Evolutionary conservation across 1,140 invertebrate species (phyloP).

Genomic region (Pogonomyrmex barbatus): DNA sequence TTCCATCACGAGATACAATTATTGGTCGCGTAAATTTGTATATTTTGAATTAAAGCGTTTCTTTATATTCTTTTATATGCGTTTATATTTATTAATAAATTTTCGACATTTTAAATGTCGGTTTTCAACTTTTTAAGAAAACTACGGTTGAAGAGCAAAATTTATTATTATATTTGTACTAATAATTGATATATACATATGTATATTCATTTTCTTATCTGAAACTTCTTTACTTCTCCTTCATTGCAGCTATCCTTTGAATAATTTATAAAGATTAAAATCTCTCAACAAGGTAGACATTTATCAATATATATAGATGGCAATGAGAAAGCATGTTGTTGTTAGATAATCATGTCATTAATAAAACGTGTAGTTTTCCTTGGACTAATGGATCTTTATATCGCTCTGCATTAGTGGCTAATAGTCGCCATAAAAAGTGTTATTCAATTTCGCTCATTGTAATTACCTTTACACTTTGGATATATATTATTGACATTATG

Average conservation of each 20-base stretch:
- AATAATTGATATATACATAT: background rate
- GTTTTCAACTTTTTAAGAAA: background rate
- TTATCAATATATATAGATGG: constrained; percentile 23
- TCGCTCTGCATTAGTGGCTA: background rate
- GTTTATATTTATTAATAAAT: background rate
- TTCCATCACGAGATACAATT: background rate
- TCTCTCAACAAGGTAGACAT: background rate
- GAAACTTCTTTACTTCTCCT: background rate
- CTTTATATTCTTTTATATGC: background rate
- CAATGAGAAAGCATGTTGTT: constrained; percentile 13
- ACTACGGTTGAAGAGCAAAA: background rate
- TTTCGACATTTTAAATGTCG: background rate
- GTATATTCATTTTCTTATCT: background rate
- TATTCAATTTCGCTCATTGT: constrained; percentile 4
- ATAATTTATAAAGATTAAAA: constrained; percentile 33
- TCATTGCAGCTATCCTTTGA: constrained; percentile 6
- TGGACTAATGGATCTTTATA: background rate
- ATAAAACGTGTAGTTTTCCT: background rate
- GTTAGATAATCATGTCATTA: constrained; percentile 28
- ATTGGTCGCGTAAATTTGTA: background rate
- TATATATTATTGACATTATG: background rate
- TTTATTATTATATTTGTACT: background rate
- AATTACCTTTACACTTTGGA: constrained; percentile 12
- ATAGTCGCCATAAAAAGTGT: background rate
- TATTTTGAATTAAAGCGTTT: background rate